A percentile compares a stretch with the other conserved stretches of the same genome.
Evolutionary conservation across 2,113 vertebrate genomes (phyloP).

Genomic region (Gymnorhina tibicen): DNA sequence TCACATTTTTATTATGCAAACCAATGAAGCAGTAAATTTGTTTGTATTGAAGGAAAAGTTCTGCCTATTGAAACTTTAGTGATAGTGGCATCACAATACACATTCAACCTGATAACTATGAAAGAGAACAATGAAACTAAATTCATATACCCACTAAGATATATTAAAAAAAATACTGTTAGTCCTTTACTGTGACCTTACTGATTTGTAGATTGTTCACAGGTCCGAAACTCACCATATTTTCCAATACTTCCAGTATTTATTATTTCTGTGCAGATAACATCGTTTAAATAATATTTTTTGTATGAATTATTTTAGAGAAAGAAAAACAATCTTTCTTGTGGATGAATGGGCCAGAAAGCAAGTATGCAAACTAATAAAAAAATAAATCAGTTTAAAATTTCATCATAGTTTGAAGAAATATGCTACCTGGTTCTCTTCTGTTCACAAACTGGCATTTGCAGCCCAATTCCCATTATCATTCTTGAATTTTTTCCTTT

Average conservation of each 20-base stretch:
- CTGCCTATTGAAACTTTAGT: conserved; percentile 35
- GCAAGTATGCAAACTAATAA: neutral
- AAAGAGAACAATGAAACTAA: conserved; percentile 23
- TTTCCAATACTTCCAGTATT: neutral
- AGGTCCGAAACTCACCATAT: neutral
- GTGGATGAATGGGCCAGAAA: neutral
- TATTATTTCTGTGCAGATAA: neutral
- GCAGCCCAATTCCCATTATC: neutral
- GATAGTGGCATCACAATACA: conserved; percentile 3
- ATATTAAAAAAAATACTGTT: neutral
- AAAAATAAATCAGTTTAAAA: neutral
- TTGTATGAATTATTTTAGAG: neutral
- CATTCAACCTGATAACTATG: conserved; percentile 21
- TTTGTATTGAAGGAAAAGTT: conserved; percentile 59
- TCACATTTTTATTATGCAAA: conserved; percentile 65
- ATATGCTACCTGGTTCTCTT: neutral
- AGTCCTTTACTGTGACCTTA: neutral
- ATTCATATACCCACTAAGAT: neutral
- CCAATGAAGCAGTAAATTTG: conserved; percentile 66
- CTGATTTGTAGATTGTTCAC: neutral
- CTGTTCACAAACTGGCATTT: neutral
- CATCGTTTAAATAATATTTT: neutral
- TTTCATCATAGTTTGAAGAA: neutral
- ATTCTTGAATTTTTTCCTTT: neutral
- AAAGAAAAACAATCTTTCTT: neutral